Percentiles rank a stretch among this genome's conserved stretches.
phyloP scores from a whole-genome alignment of 2,888 invertebrate species.

The Strigamia crassipes region DNA sequence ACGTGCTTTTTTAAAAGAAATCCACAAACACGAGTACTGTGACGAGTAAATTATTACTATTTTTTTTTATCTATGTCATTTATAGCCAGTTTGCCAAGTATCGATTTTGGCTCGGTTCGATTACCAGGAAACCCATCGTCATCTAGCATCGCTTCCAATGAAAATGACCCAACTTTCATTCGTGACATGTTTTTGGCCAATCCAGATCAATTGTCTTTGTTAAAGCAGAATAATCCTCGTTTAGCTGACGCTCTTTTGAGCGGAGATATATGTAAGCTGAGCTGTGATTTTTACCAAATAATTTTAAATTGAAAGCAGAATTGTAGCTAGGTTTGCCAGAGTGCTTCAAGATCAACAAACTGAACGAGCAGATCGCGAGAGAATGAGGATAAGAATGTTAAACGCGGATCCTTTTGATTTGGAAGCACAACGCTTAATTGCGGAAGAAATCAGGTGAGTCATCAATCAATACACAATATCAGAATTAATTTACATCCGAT shows the following conservation, averaged over 20 bases:
- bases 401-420: slow-evolving; percentile 94
- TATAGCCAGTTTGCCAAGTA: slow-evolving; percentile 60
- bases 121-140: slow-evolving; percentile 66
- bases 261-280: slow-evolving; percentile 70
- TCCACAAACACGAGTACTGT: background rate
- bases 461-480: background rate
- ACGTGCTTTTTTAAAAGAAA: background rate
- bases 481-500: too few species aligned
- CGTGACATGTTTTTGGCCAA: slow-evolving; percentile 84
- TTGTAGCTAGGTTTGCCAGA: slow-evolving; percentile 73
- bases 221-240: slow-evolving; percentile 91
- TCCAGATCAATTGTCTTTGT: slow-evolving; percentile 84
- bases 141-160: slow-evolving; percentile 55
- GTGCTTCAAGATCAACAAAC: slow-evolving; percentile 81
- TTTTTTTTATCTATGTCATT: background rate
- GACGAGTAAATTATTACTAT: background rate
- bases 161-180: slow-evolving; percentile 82
- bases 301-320: background rate
- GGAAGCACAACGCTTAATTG: slow-evolving; percentile 91
- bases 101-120: slow-evolving; percentile 87
- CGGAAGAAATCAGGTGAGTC: slow-evolving; percentile 88
- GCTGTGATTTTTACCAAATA: background rate
- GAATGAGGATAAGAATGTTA: slow-evolving; percentile 82
- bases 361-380: slow-evolving; percentile 79
- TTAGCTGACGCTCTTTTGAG: slow-evolving; percentile 88